phyloP scores from a whole-genome alignment of 2,113 vertebrate genomes.

The Martes martes region DNA sequence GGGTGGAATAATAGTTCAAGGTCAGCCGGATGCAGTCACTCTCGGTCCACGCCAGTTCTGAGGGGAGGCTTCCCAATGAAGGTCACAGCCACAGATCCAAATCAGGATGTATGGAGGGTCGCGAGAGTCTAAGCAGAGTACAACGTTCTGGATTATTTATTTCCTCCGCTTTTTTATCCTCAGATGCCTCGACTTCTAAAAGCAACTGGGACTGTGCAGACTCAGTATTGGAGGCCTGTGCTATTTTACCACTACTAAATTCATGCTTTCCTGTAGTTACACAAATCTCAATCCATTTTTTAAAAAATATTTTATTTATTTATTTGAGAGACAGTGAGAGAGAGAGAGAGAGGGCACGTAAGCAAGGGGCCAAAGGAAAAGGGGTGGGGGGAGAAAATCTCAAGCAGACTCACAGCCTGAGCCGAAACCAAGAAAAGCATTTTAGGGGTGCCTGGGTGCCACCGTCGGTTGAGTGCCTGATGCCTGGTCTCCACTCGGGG shows the following conservation, averaged over 20 bases:
- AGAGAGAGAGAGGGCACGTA: accelerated
- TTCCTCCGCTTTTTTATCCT: neutral
- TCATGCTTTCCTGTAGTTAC: neutral
- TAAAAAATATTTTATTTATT: neutral
- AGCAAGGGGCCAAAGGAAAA: neutral
- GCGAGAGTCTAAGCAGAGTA: neutral
- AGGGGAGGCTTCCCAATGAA: neutral
- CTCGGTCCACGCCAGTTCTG: neutral
- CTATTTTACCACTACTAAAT: neutral
- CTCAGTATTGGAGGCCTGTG: neutral
- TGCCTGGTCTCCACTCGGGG: neutral
- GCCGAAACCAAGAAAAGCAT: neutral
- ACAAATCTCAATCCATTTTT: neutral
- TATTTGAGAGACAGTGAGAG: neutral
- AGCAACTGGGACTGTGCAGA: neutral
- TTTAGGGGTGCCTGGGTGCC: neutral
- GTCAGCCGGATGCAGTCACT: neutral
- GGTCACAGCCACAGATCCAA: neutral
- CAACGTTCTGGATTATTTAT: neutral
- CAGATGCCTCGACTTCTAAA: neutral
- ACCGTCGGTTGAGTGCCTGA: neutral
- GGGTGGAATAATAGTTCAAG: neutral
- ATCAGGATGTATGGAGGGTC: neutral
- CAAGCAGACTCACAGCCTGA: neutral
- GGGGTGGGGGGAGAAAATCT: neutral